phyloP scores from a whole-genome alignment of 2,797 vertebrate genomes.

The Lateolabrax maculatus region DNA sequence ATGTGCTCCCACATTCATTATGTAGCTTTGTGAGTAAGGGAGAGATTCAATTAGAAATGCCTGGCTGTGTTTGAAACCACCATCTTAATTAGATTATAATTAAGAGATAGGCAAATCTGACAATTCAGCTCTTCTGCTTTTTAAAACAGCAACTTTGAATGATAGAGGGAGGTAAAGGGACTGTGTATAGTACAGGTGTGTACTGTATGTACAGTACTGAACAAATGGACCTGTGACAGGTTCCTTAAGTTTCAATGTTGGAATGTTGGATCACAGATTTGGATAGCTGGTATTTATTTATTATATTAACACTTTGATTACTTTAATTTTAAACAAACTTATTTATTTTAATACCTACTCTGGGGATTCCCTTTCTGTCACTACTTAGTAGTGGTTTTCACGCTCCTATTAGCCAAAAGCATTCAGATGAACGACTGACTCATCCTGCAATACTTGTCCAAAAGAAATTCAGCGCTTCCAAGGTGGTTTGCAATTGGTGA shows the following conservation, averaged over 20 bases:
- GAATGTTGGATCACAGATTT: not conserved
- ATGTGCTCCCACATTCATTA: slow-evolving; percentile 57
- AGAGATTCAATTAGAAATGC: slow-evolving; percentile 69
- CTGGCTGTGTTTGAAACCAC: slow-evolving; percentile 61
- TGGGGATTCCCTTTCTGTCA: not conserved
- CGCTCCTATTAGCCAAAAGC: not conserved
- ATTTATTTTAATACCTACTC: not conserved
- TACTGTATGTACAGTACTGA: not conserved
- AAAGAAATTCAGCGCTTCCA: not conserved
- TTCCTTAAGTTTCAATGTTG: no score
- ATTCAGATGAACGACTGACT: not conserved
- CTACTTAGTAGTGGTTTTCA: not conserved
- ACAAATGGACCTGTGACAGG: not conserved
- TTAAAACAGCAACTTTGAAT: slow-evolving; percentile 29
- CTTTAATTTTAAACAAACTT: not conserved
- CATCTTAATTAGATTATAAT: slow-evolving; percentile 64
- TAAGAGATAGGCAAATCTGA: slow-evolving; percentile 52
- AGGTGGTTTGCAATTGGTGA: not conserved
- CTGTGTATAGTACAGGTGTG: no score
- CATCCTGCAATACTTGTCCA: not conserved
- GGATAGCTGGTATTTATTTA: not conserved
- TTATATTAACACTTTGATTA: not conserved
- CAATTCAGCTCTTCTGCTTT: slow-evolving; percentile 58
- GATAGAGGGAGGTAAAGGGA: not conserved
- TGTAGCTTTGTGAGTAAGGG: slow-evolving; percentile 41